Evolutionary conservation across 2,113 vertebrate genomes (phyloP), one percentile per base, ranked within the genome.

Genomic region (Dicerorhinus sumatrensis): DNA sequence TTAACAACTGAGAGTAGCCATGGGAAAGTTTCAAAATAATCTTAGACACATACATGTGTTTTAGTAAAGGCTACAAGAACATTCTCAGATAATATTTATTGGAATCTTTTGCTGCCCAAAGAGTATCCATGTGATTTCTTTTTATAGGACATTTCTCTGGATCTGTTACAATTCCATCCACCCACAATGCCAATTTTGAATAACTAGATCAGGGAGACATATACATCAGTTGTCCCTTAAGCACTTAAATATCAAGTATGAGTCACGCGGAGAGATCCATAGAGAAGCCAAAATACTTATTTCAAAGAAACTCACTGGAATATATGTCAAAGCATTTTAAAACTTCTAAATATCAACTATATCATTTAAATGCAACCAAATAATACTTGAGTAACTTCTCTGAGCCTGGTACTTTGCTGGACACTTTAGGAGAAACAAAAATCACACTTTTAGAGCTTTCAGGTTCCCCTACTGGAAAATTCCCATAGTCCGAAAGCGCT

Each of bases 21-120:
- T 56, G 25, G 67, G 86, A 92, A 70, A 5, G 3, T 76, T 87
- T 75, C 12, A 82, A 75, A 93, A 90, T 63, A 86, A 93, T 93
- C 33, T 93, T 90, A 60, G 31, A 56, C 70, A 12, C 6, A 11
- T 46, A 79, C 2, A 17, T 1, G 3, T 65, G 11, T 81, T 92
- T 81, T 16, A 46, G 9, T 77, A 75, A 89, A 81, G 33, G 2
- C 5, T 70, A 63, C 2, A 56, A 89, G 31, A 93, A 87, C 27
- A 18, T 54, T 51, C 39, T 93, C 27, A 65, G 8, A 87, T 70
- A 58, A 70, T 69, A 93, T 51, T 33, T 67, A 27, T 70, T 86
- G 36, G 21, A 90, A 42, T 69, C 6, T 93, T 85, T 60, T 87
- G 39, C 31, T 75, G 6, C 46, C 1, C 25, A 48, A 84, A 92